Conservation (phyloP, 2,888 invertebrate species). For the Drosophila stalkeri region DNA sequence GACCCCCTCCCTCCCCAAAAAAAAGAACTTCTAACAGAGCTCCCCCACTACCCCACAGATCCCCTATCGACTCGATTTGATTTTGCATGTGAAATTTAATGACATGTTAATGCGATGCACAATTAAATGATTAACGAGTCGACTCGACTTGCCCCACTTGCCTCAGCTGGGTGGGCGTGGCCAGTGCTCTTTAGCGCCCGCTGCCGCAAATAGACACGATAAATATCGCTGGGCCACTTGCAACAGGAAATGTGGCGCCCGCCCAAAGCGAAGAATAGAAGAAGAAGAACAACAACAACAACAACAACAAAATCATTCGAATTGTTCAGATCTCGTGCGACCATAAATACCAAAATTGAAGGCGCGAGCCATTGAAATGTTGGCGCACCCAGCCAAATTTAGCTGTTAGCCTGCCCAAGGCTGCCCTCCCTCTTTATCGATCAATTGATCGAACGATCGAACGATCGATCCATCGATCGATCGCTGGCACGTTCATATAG, state of each 20-base stretch:
- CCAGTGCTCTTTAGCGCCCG: slow-evolving; percentile 39
- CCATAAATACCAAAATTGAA: slow-evolving; percentile 39
- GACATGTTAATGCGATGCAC: slow-evolving; percentile 67
- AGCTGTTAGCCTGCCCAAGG: slow-evolving; percentile 4
- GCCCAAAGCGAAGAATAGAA: neutral
- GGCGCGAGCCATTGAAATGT: slow-evolving; percentile 42
- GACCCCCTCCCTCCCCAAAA: too few relatives aligned
- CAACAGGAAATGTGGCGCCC: slow-evolving; percentile 10
- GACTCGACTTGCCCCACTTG: slow-evolving; percentile 1
- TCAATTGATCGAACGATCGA: slow-evolving; percentile 30
- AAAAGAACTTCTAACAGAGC: neutral
- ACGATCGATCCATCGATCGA: slow-evolving; percentile 23
- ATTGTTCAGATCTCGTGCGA: slow-evolving; percentile 25
- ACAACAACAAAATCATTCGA: slow-evolving; percentile 1
- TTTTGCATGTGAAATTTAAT: slow-evolving; percentile 60
- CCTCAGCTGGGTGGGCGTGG: slow-evolving; percentile 39
- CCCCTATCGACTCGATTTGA: slow-evolving; percentile 27
- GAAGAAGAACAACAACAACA: too few relatives aligned
- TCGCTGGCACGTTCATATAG: slow-evolving; percentile 19
- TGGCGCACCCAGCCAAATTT: slow-evolving; percentile 48
- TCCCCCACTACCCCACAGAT: neutral
- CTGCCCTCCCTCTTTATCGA: slow-evolving; percentile 13
- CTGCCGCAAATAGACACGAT: slow-evolving; percentile 39
- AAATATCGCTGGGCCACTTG: slow-evolving; percentile 57
- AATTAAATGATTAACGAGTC: slow-evolving; percentile 56